Base-by-base conservation (phyloP, 1,140 invertebrate species). In the Geopemphigus sp. region DNA sequence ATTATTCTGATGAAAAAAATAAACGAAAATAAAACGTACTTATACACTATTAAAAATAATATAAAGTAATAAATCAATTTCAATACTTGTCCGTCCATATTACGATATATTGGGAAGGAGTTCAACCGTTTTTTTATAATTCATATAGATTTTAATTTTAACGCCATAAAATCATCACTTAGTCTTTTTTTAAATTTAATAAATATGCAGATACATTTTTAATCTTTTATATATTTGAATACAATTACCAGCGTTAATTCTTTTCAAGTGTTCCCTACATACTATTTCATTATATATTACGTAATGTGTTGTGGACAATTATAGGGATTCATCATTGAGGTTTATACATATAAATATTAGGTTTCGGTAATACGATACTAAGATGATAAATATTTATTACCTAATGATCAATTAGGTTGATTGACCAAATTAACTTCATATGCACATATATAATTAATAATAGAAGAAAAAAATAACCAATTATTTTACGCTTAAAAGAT, bases 1-100 rank as follows among this genome's bases (percentile, higher is more conserved):
- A 72, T 81, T 88, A 22, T 61, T 26, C 54, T 76, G 57, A 45
- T 10, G 45, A 74, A 22, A 39, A n/a, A 74, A 57, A 39, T 17
- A 15, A 57, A 54, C 29, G 15, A 32, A 54, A 47, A 68, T 4
- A 70, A 68, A 68, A 73, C 1, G 32, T 50, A 50, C 4, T 12
- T 1, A 12, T 11, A 50, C 11, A 32, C 19, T 63, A 6, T 22
- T 19, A 53, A 19, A 17, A 8, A 47, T 50, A 50, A 14, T 47
- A 73, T 32, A 32, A 68, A 68, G n/a, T n/a, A n/a, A 22, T 50
- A 47, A 68, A 68, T 50, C 24, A 29, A 53, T 68, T 50, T 47
- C 24, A 4, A 24, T 72, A 72, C 68, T 54, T 72, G 53, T 72
- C 14, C 10, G 12, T 72, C 47, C 68, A 72, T 39, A 8, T 68